Evolutionary conservation across 2,797 vertebrate species (phyloP).

Genomic region (Oreochromis grahami): DNA sequence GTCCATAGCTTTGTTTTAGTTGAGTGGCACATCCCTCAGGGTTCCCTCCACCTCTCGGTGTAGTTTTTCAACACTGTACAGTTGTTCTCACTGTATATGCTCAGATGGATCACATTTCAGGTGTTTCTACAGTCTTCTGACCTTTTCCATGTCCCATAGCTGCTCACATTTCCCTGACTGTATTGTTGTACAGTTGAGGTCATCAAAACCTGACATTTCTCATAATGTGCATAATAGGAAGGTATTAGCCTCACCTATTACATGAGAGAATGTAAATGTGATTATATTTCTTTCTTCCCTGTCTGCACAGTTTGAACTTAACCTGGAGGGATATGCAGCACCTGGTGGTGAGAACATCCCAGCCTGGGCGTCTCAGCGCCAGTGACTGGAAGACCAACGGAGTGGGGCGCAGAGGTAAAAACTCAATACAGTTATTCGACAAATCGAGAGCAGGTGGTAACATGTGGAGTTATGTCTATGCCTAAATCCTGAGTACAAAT

Average conservation of each 20-base stretch:
- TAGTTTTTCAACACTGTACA: slow-evolving; percentile 21
- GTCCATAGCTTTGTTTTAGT: slow-evolving; percentile 28
- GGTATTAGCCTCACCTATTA: slow-evolving; percentile 20
- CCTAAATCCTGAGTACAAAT: neutral
- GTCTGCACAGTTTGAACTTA: slow-evolving; percentile 84
- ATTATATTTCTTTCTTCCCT: neutral
- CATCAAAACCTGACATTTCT: slow-evolving; percentile 7
- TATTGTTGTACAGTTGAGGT: slow-evolving; percentile 29
- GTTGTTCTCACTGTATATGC: neutral
- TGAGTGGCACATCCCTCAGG: slow-evolving; percentile 12
- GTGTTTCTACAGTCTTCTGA: slow-evolving; percentile 20
- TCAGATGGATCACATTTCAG: slow-evolving; percentile 25
- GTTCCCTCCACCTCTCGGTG: neutral
- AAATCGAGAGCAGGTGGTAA: neutral
- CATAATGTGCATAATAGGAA: slow-evolving; percentile 17
- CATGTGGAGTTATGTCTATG: neutral
- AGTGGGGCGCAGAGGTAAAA: slow-evolving; percentile 89
- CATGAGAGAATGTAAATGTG: slow-evolving; percentile 7
- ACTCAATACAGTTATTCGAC: neutral
- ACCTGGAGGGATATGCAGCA: slow-evolving; percentile 99
- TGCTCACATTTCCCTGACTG: slow-evolving; percentile 32
- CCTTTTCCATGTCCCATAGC: slow-evolving; percentile 28
- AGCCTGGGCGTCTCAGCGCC: slow-evolving; percentile 86
- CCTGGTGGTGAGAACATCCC: slow-evolving; percentile 90
- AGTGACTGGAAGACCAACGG: slow-evolving; percentile 94